Percentiles rank a stretch among this genome's conserved stretches.
These are phyloP conservation scores for Brachyopa scutellaris DNA, from an alignment of 2,888 invertebrate species.

Conservation along the genomic window DNA sequence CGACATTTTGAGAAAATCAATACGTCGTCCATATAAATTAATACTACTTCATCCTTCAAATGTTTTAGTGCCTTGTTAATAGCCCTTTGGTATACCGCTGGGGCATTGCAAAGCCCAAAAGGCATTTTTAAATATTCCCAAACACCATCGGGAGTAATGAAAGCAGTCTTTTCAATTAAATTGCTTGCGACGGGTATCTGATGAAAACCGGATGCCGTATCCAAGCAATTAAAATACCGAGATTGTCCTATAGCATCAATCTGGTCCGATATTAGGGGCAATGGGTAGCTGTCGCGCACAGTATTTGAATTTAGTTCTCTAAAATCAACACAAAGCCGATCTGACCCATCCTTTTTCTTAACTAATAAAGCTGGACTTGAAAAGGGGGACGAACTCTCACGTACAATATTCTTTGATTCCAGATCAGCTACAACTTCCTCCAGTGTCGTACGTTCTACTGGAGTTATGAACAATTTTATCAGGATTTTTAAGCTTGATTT, in stretches of 20 bases:
- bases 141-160: constrained; percentile 8
- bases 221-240: constrained; percentile 8
- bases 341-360: constrained; percentile 12
- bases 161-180: constrained; percentile 9
- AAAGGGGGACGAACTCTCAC: not conserved
- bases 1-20: constrained; percentile 4
- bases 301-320: not conserved
- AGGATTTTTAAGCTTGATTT: no score
- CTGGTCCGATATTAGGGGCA: constrained; percentile 9
- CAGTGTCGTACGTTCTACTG: no score
- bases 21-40: constrained; percentile 4
- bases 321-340: constrained; percentile 1
- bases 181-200: constrained; percentile 4
- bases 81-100: constrained; percentile 10
- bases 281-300: constrained; percentile 1
- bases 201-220: not conserved
- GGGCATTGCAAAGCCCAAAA: constrained; percentile 1
- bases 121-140: constrained; percentile 24
- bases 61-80: constrained; percentile 13
- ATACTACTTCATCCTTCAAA: constrained; percentile 1
- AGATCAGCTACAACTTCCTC: no score
- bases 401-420: not conserved
- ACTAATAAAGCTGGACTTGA: not conserved
- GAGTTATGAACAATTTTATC: no score
- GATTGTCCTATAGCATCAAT: constrained; percentile 12